These are phyloP conservation scores for Zaprionus taronus DNA, from an alignment of 1,140 invertebrate species.

Conservation along the genomic window DNA sequence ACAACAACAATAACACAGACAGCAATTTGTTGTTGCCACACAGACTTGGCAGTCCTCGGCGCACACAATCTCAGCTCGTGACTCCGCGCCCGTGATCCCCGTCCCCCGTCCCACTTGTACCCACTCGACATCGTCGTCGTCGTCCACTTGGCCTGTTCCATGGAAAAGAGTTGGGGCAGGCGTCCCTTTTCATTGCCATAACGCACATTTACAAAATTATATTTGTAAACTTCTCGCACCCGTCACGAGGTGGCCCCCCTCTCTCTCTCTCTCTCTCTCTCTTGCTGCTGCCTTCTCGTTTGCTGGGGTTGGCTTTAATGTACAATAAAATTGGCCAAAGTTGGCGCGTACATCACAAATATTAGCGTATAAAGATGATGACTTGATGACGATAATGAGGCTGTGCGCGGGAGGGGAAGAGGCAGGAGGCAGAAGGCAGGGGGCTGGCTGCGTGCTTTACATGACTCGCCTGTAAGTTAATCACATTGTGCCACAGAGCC, in stretches of 20 bases:
- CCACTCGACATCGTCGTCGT: neutral
- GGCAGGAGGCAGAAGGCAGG: neutral
- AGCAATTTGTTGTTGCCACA: slow-evolving; percentile 27
- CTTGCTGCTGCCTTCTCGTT: neutral
- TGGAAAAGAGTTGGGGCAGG: slow-evolving; percentile 61
- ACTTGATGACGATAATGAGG: slow-evolving; percentile 78
- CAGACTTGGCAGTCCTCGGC: slow-evolving; percentile 55
- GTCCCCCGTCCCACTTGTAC: neutral
- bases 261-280: neutral
- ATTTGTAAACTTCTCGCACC: slow-evolving; percentile 75
- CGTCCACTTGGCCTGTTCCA: slow-evolving; percentile 26
- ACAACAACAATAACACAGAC: slow-evolving; percentile 13
- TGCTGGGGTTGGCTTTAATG: slow-evolving; percentile 60
- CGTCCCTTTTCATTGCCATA: slow-evolving; percentile 69
- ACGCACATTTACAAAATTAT: slow-evolving; percentile 81
- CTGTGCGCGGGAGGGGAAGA: neutral
- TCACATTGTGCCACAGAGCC: slow-evolving; percentile 69
- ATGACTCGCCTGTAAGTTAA: slow-evolving; percentile 66
- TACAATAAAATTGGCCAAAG: slow-evolving; percentile 77
- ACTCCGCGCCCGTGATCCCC: neutral
- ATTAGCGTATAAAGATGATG: slow-evolving; percentile 81
- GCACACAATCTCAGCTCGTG: slow-evolving; percentile 24
- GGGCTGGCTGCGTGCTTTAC: slow-evolving; percentile 34
- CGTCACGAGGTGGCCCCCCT: slow-evolving; percentile 1
- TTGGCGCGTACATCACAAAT: slow-evolving; percentile 80